phyloP scores from a whole-genome alignment of 53 echinoderm and acorn worm species.

The Hippasteria phrygiana region DNA sequence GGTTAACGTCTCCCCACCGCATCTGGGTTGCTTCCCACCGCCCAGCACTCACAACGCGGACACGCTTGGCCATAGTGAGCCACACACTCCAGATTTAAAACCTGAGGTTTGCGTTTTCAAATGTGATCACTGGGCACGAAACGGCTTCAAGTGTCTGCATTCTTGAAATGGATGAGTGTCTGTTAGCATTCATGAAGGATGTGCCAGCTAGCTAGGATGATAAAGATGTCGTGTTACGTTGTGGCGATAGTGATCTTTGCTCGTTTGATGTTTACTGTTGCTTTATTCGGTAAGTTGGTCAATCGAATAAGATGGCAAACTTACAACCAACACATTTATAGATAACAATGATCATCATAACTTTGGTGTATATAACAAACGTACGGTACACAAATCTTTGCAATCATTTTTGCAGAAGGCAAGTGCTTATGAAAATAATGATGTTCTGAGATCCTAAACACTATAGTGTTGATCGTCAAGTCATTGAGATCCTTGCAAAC shows the following conservation, averaged over 20 bases:
- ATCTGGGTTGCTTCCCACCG: conserved; percentile 37
- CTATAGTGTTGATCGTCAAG: too few relatives aligned
- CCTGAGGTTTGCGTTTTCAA: neutral
- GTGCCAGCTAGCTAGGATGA: conserved; percentile 1
- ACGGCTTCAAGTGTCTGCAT: neutral
- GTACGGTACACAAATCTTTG: too few relatives aligned
- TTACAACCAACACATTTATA: too few relatives aligned
- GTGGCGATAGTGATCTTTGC: neutral
- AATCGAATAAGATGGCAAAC: neutral
- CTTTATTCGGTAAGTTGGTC: conserved; percentile 38
- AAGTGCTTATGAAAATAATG: too few relatives aligned
- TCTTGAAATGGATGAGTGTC: conserved; percentile 25
- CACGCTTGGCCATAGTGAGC: too few relatives aligned
- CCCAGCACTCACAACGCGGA: neutral
- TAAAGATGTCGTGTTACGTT: neutral
- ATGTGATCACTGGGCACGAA: neutral
- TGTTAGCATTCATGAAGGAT: neutral
- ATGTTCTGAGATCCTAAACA: too few relatives aligned
- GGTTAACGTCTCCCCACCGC: neutral
- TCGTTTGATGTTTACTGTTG: neutral
- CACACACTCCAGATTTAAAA: neutral
- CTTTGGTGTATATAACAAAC: too few relatives aligned
- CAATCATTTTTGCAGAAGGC: too few relatives aligned
- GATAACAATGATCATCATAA: too few relatives aligned
- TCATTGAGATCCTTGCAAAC: too few relatives aligned